Evolutionary conservation across 2,113 vertebrate genomes (phyloP).

Genomic region (Micronisus gabar): DNA sequence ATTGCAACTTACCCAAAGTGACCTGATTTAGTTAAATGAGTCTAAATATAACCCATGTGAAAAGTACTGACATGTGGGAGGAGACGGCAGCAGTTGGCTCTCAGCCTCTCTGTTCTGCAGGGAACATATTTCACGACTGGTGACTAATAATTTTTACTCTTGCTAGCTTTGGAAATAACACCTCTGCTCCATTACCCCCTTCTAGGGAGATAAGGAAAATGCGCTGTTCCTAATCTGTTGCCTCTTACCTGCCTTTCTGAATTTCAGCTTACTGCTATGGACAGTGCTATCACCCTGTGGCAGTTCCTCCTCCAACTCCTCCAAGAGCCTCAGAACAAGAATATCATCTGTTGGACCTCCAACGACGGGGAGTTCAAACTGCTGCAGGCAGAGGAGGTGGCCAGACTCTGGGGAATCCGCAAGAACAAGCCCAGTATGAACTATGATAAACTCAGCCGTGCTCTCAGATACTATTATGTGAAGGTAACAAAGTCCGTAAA

Average conservation of each 20-base stretch:
- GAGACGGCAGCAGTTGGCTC: background rate
- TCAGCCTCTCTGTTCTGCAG: slow-evolving; percentile 34
- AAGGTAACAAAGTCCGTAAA: slow-evolving; percentile 79
- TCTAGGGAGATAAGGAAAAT: background rate
- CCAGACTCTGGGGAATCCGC: slow-evolving; percentile 93
- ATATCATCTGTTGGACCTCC: slow-evolving; percentile 96
- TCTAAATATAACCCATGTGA: slow-evolving; percentile 62
- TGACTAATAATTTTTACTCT: slow-evolving; percentile 35
- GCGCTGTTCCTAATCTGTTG: background rate
- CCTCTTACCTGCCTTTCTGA: background rate
- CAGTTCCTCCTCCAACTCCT: slow-evolving; percentile 98
- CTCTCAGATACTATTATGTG: slow-evolving; percentile 97
- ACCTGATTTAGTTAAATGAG: slow-evolving; percentile 65
- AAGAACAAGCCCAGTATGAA: slow-evolving; percentile 99
- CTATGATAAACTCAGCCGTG: slow-evolving; percentile 97
- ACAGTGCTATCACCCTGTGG: slow-evolving; percentile 97
- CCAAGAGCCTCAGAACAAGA: slow-evolving; percentile 87
- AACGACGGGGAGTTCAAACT: slow-evolving; percentile 96
- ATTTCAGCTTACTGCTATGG: slow-evolving; percentile 86
- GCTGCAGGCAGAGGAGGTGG: slow-evolving; percentile 95
- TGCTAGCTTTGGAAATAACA: slow-evolving; percentile 27
- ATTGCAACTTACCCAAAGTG: slow-evolving; percentile 58
- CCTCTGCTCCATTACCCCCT: background rate
- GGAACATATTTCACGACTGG: slow-evolving; percentile 11
- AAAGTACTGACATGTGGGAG: slow-evolving; percentile 55